Base-by-base conservation (phyloP, 2,797 vertebrate species). In the Amazona finschi region DNA sequence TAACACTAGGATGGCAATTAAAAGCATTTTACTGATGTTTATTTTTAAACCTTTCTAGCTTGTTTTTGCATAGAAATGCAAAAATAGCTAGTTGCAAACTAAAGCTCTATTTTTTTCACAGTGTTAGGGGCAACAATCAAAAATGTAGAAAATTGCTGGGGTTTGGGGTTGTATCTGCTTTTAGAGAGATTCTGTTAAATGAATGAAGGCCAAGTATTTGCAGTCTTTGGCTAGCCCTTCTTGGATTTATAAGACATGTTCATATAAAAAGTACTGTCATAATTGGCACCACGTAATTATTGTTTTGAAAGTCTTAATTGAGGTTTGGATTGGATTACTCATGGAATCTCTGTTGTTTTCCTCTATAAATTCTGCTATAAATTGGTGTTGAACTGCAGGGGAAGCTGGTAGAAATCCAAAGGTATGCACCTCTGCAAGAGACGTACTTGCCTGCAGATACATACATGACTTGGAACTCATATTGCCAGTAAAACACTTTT, bases 241-340 rank as follows among this genome's bases (percentile, higher is more conserved):
- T 81, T 92, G 71, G 47, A 47, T 91, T 93, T 67, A 46, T 81
- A 84, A 76, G 93, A 44, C 0, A 0, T 91, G 55, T 79, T 94
- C 57, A 1, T 76, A 10, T 89, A 76, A 72, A 81, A 83, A 93
- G 52, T 74, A 61, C 53, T 91, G 67, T 62, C 52, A 46, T 88
- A 96, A 86, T 67, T 93, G 92, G 87, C 87, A 93, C 55, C 41
- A 30, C 82, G 64, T 93, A 94, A 94, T 94, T 94, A 93, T 25
- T 95, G 53, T 83, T 95, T 94, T 95, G 76, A 57, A 93, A 86
- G 93, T 57, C 87, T 92, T 94, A 93, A 91, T 86, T 96, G 79
- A 85, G 78, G 70, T 76, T 96, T 93, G 90, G 77, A 94, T 82
- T 90, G 58, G 71, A 33, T 91, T 87, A 36, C 88, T 94, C 33